Base-by-base conservation (phyloP, 1,140 invertebrate genomes). In the Phymorhynchus buccinoides region DNA sequence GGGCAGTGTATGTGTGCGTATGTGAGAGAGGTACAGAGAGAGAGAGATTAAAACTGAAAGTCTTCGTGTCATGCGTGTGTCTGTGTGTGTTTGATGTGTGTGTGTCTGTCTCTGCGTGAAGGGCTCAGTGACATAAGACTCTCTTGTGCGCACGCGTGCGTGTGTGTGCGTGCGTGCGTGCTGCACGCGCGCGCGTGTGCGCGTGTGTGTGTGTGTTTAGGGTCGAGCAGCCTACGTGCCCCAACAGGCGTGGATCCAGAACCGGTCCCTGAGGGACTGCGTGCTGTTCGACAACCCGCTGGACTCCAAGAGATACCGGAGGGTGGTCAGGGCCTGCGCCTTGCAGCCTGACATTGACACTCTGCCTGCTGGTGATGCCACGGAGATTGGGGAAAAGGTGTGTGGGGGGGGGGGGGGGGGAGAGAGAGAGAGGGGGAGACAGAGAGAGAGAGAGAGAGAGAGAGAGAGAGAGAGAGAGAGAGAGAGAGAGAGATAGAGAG, bases 181-280 rank as follows among this genome's bases (percentile, higher is more conserved):
- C n/a, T n/a, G n/a, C n/a, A n/a, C n/a, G n/a, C n/a, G n/a, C n/a
- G n/a, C n/a, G n/a, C 22, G 62, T 66, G 62, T 27, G 4, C 6
- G 16, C n/a, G 62, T 27, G n/a, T 4, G 22, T 9, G n/a, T 66
- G 62, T 9, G n/a, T n/a, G n/a, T n/a, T n/a, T n/a, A 96, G 95
- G 91, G 91, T 3, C 80, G 85, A 27, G 71, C 91, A 14, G 96
- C 96, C 7, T 98, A 97, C 91, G 96, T 96, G 16, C 95, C 96
- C 0, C 97, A 98, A 91, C 95, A 95, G 80, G 96, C 97, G 0
- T 98, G 97, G 97, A 94, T 98, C 0, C 92, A 96, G 44, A 97
- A 98, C 92, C 95, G 95, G 22, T 96, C 96, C 1, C 93, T 98
- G 27, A 94, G 95, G 80, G 96, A 97, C 62, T 98, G 98, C 92